Conservation (phyloP, 2,113 vertebrate genomes). For the Pseudolaguvia tuberculata region DNA sequence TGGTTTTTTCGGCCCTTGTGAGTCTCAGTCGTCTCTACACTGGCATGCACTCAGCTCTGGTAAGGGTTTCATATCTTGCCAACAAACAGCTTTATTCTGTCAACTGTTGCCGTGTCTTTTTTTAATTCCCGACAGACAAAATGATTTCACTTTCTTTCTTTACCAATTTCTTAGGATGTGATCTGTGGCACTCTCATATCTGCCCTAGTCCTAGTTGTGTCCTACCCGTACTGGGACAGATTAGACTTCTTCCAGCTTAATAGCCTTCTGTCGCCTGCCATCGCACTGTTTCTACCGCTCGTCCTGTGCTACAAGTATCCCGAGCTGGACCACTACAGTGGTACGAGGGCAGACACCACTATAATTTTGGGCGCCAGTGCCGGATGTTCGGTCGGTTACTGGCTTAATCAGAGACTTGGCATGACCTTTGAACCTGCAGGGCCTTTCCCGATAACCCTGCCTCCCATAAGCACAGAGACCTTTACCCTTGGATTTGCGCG, state of each 20-base stretch:
- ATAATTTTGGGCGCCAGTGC: constrained; percentile 77
- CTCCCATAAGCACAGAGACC: constrained; percentile 35
- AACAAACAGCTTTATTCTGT: no score
- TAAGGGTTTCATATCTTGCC: constrained; percentile 62
- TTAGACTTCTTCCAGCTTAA: constrained; percentile 78
- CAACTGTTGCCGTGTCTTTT: no score
- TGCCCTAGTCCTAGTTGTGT: constrained; percentile 60
- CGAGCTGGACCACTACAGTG: constrained; percentile 81
- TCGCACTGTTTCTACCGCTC: constrained; percentile 70
- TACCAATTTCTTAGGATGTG: constrained; percentile 76
- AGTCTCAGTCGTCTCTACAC: constrained; percentile 92
- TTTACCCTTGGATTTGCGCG: constrained; percentile 53
- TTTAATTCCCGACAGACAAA: background rate
- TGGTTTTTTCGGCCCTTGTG: constrained; percentile 79
- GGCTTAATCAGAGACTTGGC: constrained; percentile 72
- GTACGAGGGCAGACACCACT: constrained; percentile 88
- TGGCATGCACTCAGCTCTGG: constrained; percentile 94
- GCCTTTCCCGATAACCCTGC: constrained; percentile 63
- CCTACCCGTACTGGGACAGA: constrained; percentile 79
- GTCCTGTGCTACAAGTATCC: constrained; percentile 86
- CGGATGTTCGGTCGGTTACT: constrained; percentile 80
- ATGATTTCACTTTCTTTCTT: constrained; percentile 23
- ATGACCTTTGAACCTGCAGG: constrained; percentile 61
- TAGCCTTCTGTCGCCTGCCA: constrained; percentile 71
- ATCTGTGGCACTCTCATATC: constrained; percentile 80